phyloP scores from a whole-genome alignment of 2,888 invertebrate species.

The Parelbella ahira region DNA sequence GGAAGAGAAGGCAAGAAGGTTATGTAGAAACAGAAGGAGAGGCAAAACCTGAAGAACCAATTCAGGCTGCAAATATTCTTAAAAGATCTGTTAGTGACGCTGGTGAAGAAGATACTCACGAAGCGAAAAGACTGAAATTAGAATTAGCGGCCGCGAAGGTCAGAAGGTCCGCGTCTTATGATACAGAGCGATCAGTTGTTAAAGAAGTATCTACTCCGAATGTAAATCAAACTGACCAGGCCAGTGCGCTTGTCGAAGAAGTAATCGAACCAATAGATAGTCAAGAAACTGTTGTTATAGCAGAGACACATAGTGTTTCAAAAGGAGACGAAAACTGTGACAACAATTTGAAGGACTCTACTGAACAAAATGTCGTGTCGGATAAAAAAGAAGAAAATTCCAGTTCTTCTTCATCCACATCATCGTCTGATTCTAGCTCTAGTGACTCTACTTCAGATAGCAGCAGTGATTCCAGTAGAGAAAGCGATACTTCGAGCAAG shows the following conservation, averaged over 20 bases:
- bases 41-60: conserved; percentile 43
- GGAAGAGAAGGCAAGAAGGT: conserved; percentile 54
- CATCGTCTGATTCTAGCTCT: conserved; percentile 78
- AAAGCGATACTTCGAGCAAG: conserved; percentile 75
- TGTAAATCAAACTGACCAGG: conserved; percentile 30
- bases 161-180: conserved; percentile 67
- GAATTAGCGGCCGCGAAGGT: conserved; percentile 71
- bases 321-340: too few species aligned
- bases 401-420: conserved; percentile 62
- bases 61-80: conserved; percentile 69
- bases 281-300: conserved; percentile 10
- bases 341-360: too few species aligned
- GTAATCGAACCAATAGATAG: conserved; percentile 31
- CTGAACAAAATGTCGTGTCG: conserved; percentile 34
- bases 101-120: conserved; percentile 65
- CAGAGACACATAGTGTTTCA: too few species aligned
- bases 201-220: conserved; percentile 34
- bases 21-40: conserved; percentile 43
- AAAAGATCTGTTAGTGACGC: conserved; percentile 73
- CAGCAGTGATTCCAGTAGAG: conserved; percentile 73
- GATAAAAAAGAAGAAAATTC: conserved; percentile 57
- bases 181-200: conserved; percentile 52
- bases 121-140: conserved; percentile 61
- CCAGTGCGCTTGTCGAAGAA: conserved; percentile 23
- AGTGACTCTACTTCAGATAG: conserved; percentile 77